Evolutionary conservation across 2,797 vertebrate genomes (phyloP), one percentile per base, ranked within the genome.

Genomic region (Danio aesculapii): DNA sequence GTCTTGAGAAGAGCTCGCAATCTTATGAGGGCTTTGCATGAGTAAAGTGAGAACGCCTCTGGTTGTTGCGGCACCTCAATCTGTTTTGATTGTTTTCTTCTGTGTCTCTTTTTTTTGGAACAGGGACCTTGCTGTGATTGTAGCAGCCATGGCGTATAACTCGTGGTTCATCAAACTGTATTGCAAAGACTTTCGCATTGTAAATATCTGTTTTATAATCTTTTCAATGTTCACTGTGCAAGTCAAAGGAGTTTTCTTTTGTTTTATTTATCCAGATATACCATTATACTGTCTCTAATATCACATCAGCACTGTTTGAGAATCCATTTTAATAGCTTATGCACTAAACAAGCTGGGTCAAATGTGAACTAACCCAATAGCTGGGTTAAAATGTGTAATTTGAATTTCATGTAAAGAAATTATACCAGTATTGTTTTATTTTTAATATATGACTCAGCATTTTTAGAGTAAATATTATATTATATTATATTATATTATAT

Each of bases 101-200:
- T 55, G 47, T 70, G 44, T 78, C 47, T 87, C 39, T 58, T 66
- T 80, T n/a, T 30, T 82, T 50, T 9, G 17, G 90, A 91, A 8
- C 92, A 98, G 96, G 92, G 96, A 97, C 89, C 89, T 97, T 86
- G 96, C 96, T 1, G 93, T 97, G 81, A 97, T 97, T 55, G 96
- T 97, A 87, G 96, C 96, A 4, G 94, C 96, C 80, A 93, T 97
- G 79, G 96, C 96, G 0, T 97, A 97, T 87, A 97, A 97, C 92
- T 96, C 96, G 74, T 97, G 96, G 96, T 97, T 97, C 90, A 96
- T 94, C 90, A 97, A 95, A 89, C 95, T 97, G 80, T 93, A 95
- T 92, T 96, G 96, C 93, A 96, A 95, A 90, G 96, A 97, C 90
- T 88, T 97, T 89, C 93, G 96, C 85, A 92, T 97, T 90, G 96